A percentile compares a stretch with the other conserved stretches of the same genome.
Evolutionary conservation across 2,113 vertebrate genomes (phyloP).

Genomic region (Podarcis raffonei): DNA sequence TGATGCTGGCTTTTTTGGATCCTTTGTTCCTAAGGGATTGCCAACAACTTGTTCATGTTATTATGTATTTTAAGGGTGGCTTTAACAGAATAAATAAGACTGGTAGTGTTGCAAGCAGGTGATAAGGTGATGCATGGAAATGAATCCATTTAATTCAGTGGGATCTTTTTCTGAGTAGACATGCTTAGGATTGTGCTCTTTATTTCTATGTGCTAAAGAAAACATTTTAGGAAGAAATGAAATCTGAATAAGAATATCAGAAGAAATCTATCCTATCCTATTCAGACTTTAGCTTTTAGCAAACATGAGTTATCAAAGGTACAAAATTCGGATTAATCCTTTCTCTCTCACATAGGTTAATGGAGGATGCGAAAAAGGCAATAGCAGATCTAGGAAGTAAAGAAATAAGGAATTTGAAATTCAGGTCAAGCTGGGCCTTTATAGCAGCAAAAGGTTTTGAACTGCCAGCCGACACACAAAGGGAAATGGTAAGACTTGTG

Average conservation of each 20-base stretch:
- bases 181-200: not conserved
- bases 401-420: slow-evolving; percentile 72
- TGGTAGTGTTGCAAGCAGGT: not conserved
- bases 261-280: not conserved
- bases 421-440: slow-evolving; percentile 80
- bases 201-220: too few relatives aligned
- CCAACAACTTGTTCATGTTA: not conserved
- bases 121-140: not conserved
- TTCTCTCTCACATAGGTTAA: slow-evolving; percentile 63
- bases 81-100: not conserved
- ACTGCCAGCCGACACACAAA: slow-evolving; percentile 68
- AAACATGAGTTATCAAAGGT: not conserved
- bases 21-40: not conserved
- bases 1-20: not conserved
- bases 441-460: slow-evolving; percentile 74
- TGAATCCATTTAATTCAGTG: not conserved
- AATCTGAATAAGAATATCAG: too few relatives aligned
- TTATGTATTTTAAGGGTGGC: not conserved
- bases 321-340: not conserved
- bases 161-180: not conserved
- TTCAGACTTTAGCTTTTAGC: not conserved
- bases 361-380: slow-evolving; percentile 38
- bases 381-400: slow-evolving; percentile 75
- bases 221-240: too few relatives aligned
- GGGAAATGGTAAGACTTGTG: slow-evolving; percentile 75